Percentiles rank a stretch among this genome's conserved stretches.
These are phyloP conservation scores for Erynnis tages DNA, from an alignment of 2,888 invertebrate genomes.

Conservation along the genomic window DNA sequence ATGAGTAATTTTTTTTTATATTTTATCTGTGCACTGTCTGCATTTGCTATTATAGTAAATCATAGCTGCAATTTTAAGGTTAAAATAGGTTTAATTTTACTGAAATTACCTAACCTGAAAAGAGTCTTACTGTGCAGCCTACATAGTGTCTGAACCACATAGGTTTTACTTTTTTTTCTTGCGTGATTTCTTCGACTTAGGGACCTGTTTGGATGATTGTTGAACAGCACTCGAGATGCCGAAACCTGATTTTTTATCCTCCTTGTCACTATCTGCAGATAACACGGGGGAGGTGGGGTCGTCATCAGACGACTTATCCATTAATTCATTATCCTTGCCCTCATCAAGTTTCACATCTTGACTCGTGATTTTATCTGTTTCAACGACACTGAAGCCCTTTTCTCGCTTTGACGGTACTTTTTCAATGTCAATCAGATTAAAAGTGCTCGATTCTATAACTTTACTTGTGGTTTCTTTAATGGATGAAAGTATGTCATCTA, in stretches of 20 bases:
- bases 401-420: slow-evolving; percentile 64
- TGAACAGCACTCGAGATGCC: slow-evolving; percentile 59
- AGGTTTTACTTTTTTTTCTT: slow-evolving; percentile 83
- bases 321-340: slow-evolving; percentile 51
- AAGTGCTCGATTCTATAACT: slow-evolving; percentile 61
- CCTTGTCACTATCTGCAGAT: slow-evolving; percentile 81
- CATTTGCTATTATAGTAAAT: slow-evolving; percentile 56
- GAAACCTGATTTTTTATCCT: slow-evolving; percentile 63
- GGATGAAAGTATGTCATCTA: slow-evolving; percentile 69
- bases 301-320: slow-evolving; percentile 82
- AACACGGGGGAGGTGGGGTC: slow-evolving; percentile 74
- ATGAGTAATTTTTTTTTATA: slow-evolving; percentile 49
- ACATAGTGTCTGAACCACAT: slow-evolving; percentile 56
- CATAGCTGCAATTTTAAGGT: slow-evolving; percentile 51
- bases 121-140: too few species aligned
- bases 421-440: slow-evolving; percentile 70
- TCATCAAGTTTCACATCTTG: slow-evolving; percentile 66
- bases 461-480: slow-evolving; percentile 63
- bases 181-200: slow-evolving; percentile 80
- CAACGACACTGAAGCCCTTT: slow-evolving; percentile 66
- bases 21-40: slow-evolving; percentile 61
- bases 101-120: slow-evolving; percentile 37
- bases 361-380: slow-evolving; percentile 65
- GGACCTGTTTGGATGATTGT: slow-evolving; percentile 61
- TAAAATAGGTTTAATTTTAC: slow-evolving; percentile 39